A percentile compares a stretch with the other conserved stretches of the same genome.
Evolutionary conservation across 2,113 vertebrate species (phyloP).

Genomic region (Sylvia atricapilla): DNA sequence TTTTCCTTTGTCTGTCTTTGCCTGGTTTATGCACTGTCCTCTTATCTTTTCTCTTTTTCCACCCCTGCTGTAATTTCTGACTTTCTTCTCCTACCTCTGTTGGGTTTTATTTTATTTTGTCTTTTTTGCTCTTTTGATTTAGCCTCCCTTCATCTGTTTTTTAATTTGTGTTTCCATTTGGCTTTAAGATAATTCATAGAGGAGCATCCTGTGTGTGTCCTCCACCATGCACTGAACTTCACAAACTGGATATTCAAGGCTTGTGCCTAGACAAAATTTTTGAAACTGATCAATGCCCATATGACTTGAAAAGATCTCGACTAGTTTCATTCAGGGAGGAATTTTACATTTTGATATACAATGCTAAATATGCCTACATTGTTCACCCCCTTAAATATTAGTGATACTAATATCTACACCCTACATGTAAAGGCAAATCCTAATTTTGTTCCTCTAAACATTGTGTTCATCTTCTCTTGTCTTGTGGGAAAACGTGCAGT

Average conservation of each 20-base stretch:
- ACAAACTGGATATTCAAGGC: not conserved
- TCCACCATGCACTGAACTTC: not conserved
- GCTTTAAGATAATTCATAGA: not conserved
- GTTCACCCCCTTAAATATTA: not conserved
- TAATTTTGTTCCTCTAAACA: not conserved
- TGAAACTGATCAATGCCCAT: not conserved
- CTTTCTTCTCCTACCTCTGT: not conserved
- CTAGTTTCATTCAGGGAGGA: not conserved
- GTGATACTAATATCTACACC: not conserved
- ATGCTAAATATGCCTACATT: not conserved
- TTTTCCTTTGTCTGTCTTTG: not conserved
- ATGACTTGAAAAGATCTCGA: not conserved
- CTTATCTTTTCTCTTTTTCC: not conserved
- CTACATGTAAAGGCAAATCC: not conserved
- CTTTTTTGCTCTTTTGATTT: not conserved
- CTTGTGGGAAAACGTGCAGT: not conserved
- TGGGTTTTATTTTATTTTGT: not conserved
- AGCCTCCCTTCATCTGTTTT: not conserved
- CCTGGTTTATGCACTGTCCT: not conserved
- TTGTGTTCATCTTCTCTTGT: not conserved
- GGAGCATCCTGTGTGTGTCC: rapidly evolving
- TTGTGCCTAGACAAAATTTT: not conserved
- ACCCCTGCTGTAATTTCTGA: not conserved
- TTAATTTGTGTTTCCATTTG: not conserved
- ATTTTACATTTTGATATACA: not conserved